Base-by-base conservation (phyloP, 2,113 vertebrate species). In the Phylloscopus trochilus region DNA sequence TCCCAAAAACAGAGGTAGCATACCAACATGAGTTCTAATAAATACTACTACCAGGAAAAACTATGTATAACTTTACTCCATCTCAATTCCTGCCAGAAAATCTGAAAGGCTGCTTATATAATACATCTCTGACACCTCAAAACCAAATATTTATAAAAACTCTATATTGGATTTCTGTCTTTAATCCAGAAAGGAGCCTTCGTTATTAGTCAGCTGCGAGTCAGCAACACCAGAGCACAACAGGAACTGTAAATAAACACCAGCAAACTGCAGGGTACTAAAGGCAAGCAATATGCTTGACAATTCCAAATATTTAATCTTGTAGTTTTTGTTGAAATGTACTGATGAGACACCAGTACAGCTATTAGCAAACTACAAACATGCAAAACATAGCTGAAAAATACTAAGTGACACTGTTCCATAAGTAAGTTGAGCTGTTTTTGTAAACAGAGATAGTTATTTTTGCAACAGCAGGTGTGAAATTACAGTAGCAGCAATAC, bases 381-480 rank as follows among this genome's bases (percentile, higher is more conserved):
- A 43, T 15, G 37, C 22, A 82, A 85, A 93, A 62, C 10, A 2
- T 35, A 76, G 70, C 49, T 35, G 58, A 94, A 82, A 94, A 93
- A 90, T 22, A 68, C 79, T 49, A 94, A 93, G 89, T 89, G 80
- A 81, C 43, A 58, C 72, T 82, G 91, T 89, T 63, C 88, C 85
- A 91, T 64, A 93, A 94, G 94, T 94, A 95, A 89, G 70, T 83
- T 62, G 43, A 79, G 69, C 69, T 97, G 90, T 55, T 95, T 93
- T 81, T 83, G 91, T 97, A 93, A 95, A 96, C 93, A 96, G 92
- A 91, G 70, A 68, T 7, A 85, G 84, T 46, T 96, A 96, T 89
- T 96, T 97, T 90, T 82, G 95, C 80, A 95, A 55, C 56, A 92
- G 84, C n/a, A 88, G 78, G 86, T 93, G 70, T 94, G 95, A 95